Conservation (phyloP, 1,140 invertebrate genomes). For the Ylistrum balloti region DNA sequence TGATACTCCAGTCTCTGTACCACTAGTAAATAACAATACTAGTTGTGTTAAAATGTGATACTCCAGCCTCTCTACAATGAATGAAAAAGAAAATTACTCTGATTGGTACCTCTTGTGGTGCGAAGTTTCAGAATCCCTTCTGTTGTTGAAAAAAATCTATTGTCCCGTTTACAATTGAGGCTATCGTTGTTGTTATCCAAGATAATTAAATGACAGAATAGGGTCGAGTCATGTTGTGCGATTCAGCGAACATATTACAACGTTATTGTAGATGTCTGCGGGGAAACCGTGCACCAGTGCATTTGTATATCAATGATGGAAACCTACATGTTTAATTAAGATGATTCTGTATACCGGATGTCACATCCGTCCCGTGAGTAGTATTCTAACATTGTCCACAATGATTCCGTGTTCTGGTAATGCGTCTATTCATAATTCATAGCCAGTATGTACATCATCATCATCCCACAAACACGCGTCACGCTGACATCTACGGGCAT, state of each 20-base stretch:
- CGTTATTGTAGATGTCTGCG: background rate
- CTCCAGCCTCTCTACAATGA: no score
- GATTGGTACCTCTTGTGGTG: no score
- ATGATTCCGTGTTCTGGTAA: no score
- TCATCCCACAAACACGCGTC: background rate
- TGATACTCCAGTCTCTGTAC: no score
- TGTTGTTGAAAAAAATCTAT: no score
- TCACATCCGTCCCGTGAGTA: background rate
- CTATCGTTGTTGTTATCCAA: no score
- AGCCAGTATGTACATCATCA: background rate
- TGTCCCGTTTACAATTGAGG: no score
- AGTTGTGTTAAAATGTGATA: no score
- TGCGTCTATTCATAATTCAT: background rate
- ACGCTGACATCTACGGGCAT: background rate
- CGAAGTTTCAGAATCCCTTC: no score
- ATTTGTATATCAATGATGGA: no score
- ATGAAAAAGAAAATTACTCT: no score
- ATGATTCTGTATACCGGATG: background rate
- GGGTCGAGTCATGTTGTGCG: background rate
- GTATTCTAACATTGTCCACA: background rate
- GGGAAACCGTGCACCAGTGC: background rate
- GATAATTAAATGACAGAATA: background rate
- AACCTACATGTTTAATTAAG: background rate
- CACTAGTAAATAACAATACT: no score
- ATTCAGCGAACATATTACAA: background rate